Conservation (phyloP, 2,888 invertebrate species). For the Drosophila barbarae region DNA sequence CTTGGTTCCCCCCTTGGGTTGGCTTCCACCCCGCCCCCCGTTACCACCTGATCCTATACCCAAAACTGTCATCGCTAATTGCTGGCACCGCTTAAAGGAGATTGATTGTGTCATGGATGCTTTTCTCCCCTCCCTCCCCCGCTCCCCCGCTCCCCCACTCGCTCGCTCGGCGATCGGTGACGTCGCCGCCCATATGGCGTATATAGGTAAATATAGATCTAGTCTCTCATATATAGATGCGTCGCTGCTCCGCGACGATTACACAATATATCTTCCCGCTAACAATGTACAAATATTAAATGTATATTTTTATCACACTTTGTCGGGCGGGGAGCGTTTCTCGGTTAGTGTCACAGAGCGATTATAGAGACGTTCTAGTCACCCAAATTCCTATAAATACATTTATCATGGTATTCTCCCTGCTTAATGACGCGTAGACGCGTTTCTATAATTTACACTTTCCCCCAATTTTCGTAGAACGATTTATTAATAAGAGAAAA, state of each 20-base stretch:
- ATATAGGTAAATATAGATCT: constrained; percentile 24
- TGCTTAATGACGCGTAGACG: constrained; percentile 71
- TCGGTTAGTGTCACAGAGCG: constrained; percentile 73
- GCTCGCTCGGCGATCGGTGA: constrained; percentile 21
- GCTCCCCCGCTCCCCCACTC: not conserved
- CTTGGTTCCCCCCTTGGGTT: no score
- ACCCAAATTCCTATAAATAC: constrained; percentile 74
- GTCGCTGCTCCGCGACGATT: constrained; percentile 43
- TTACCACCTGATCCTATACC: constrained; percentile 28
- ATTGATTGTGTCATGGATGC: constrained; percentile 51
- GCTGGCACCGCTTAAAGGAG: constrained; percentile 48
- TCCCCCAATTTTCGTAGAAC: constrained; percentile 60
- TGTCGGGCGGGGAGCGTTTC: constrained; percentile 51
- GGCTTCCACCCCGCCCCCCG: not conserved
- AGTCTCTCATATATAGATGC: constrained; percentile 10
- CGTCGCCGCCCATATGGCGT: constrained; percentile 52
- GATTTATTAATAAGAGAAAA: constrained; percentile 35
- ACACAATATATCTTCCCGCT: constrained; percentile 73
- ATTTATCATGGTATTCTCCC: constrained; percentile 73
- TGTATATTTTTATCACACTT: constrained; percentile 74
- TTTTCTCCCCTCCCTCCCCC: not conserved
- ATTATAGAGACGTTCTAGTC: constrained; percentile 72
- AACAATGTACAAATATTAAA: constrained; percentile 74
- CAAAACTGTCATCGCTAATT: constrained; percentile 48
- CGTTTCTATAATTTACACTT: constrained; percentile 68